Conservation (phyloP, 1,140 invertebrate genomes). For the Apocrypta bakeri region DNA sequence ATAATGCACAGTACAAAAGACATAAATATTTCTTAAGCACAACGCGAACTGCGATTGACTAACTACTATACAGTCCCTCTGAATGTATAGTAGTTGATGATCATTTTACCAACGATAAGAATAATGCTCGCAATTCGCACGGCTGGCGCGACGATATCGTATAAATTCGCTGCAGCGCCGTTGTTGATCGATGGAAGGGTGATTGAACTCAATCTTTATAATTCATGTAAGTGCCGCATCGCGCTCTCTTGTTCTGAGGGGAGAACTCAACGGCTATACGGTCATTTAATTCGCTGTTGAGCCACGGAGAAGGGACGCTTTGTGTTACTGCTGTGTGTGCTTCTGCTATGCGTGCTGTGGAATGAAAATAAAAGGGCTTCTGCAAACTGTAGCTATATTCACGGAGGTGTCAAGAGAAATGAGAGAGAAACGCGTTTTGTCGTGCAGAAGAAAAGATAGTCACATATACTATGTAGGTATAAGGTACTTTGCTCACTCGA, state of each 20-base stretch:
- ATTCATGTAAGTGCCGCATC: conserved; percentile 50
- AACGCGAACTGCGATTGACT: no score
- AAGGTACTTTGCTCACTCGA: no score
- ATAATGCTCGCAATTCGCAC: background rate
- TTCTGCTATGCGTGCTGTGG: background rate
- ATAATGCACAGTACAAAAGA: no score
- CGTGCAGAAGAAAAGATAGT: background rate
- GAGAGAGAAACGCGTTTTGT: conserved; percentile 2
- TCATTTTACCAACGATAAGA: no score
- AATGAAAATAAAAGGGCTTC: background rate
- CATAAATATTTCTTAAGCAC: no score
- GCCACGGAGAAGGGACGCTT: background rate
- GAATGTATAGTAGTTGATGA: no score
- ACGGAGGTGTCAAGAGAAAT: conserved; percentile 12
- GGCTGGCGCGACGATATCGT: background rate
- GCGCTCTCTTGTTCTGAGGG: conserved; percentile 1
- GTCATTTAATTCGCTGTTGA: background rate
- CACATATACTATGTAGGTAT: no score
- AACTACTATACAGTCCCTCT: no score
- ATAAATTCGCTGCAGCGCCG: background rate
- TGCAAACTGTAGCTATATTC: background rate
- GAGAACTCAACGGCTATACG: background rate
- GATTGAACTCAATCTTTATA: conserved; percentile 41
- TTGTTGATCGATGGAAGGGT: conserved; percentile 39
- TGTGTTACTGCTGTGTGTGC: background rate